phyloP scores from a whole-genome alignment of 2,888 invertebrate genomes.

The Listrodromus nycthemerus region DNA sequence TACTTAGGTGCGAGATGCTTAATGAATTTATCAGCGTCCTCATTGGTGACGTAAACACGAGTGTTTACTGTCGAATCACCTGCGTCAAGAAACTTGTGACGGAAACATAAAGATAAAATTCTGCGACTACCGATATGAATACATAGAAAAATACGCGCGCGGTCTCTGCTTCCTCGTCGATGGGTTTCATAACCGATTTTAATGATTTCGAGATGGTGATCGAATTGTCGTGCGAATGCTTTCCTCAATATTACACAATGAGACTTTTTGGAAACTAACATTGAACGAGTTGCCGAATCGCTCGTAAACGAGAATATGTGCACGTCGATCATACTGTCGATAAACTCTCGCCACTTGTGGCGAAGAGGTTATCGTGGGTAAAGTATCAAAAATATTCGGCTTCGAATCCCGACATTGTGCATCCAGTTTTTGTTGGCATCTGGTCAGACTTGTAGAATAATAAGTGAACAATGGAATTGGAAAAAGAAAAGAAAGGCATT shows the following conservation, averaged over 20 bases:
- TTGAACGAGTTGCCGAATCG: neutral
- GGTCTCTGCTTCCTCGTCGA: conserved; percentile 15
- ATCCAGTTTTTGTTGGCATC: conserved; percentile 33
- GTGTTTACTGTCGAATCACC: conserved; percentile 1
- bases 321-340: conserved; percentile 49
- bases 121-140: neutral
- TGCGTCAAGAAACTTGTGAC: neutral
- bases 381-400: conserved; percentile 9
- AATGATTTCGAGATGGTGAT: neutral
- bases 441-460: neutral
- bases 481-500: neutral
- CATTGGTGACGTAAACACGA: neutral
- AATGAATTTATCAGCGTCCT: neutral
- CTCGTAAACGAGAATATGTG: conserved; percentile 28
- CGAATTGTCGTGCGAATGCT: neutral
- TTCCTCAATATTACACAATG: too few relatives aligned
- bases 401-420: conserved; percentile 3
- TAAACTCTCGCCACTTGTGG: conserved; percentile 40
- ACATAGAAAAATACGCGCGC: neutral
- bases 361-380: conserved; percentile 45
- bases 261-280: neutral
- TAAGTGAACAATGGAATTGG: neutral
- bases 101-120: neutral
- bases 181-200: conserved; percentile 8
- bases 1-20: neutral